Conservation (phyloP, 2,888 invertebrate genomes). For the Julus scandinavius region DNA sequence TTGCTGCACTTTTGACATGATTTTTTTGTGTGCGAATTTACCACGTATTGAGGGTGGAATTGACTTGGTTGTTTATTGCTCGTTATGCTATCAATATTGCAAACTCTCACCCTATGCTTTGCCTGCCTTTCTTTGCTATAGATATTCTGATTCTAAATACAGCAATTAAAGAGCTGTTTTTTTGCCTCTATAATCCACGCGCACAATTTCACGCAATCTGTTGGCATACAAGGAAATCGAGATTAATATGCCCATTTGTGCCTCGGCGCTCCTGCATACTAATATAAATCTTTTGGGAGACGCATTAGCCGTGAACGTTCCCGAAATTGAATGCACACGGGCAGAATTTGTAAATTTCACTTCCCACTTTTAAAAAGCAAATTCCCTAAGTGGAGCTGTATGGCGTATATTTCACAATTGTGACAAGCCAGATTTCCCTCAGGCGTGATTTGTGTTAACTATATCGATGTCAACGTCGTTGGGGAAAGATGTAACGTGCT, state of each 20-base stretch:
- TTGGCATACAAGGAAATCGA: neutral
- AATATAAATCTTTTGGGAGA: neutral
- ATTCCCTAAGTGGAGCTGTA: neutral
- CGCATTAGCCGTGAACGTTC: neutral
- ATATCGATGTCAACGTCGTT: slow-evolving; percentile 39
- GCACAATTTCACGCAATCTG: neutral
- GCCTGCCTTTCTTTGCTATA: too few species aligned
- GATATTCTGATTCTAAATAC: neutral
- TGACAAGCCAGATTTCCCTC: slow-evolving; percentile 32
- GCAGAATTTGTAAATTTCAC: slow-evolving; percentile 43
- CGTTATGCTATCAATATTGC: too few species aligned
- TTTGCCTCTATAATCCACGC: neutral
- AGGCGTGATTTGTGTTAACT: slow-evolving; percentile 44
- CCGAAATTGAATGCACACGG: slow-evolving; percentile 20
- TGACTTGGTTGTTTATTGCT: too few species aligned
- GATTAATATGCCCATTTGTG: slow-evolving; percentile 34
- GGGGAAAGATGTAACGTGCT: slow-evolving; percentile 20
- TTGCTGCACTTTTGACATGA: too few species aligned
- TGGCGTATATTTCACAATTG: neutral
- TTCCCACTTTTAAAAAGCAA: slow-evolving; percentile 23
- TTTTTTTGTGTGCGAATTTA: too few species aligned
- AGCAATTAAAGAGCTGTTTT: neutral
- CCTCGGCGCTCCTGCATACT: neutral
- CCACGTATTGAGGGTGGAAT: too few species aligned
- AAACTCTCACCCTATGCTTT: too few species aligned